These are phyloP conservation scores for Tricholaema leucomelas DNA, from an alignment of 2,113 vertebrate genomes.

Conservation along the genomic window DNA sequence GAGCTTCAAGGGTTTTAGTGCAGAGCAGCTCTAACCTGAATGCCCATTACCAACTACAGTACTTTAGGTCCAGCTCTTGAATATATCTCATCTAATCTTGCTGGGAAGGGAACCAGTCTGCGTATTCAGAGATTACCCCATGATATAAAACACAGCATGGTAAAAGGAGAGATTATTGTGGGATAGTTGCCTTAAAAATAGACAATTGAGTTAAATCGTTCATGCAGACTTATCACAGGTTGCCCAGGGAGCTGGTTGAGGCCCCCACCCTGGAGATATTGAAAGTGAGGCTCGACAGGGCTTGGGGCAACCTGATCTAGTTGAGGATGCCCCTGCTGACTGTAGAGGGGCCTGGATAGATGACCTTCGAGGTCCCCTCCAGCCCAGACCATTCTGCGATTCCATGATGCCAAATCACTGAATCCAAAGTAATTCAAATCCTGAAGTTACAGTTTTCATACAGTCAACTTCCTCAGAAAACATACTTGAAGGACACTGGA, in stretches of 20 bases:
- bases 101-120: not conserved
- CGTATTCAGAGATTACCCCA: not conserved
- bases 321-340: too few species aligned
- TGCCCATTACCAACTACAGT: not conserved
- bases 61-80: not conserved
- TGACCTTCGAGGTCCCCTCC: too few species aligned
- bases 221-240: not conserved
- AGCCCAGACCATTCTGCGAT: too few species aligned
- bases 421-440: not conserved
- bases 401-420: not conserved
- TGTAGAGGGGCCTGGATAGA: too few species aligned
- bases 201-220: not conserved
- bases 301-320: too few species aligned
- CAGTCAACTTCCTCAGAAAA: not conserved
- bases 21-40: not conserved
- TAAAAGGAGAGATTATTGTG: not conserved
- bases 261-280: too few species aligned
- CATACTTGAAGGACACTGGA: not conserved
- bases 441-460: not conserved
- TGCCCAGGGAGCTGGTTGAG: too few species aligned
- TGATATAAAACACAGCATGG: not conserved
- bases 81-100: not conserved
- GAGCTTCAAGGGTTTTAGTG: not conserved
- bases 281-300: too few species aligned
- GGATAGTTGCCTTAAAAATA: not conserved